Evolutionary conservation across 1,140 invertebrate genomes (phyloP).

Genomic region (Trachymyrmex cornetzi): DNA sequence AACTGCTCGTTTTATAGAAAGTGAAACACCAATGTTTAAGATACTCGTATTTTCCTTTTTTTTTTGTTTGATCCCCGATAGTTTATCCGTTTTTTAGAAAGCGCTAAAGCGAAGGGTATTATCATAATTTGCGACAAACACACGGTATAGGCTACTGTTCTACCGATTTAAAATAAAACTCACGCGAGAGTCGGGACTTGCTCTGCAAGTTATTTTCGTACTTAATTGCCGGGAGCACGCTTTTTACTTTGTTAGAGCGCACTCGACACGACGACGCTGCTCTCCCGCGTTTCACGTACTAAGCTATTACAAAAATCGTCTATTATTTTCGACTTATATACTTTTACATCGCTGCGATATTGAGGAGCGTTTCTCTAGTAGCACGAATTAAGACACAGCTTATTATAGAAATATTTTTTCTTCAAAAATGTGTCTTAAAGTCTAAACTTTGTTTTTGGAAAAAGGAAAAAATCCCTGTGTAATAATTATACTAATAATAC

Average conservation of each 20-base stretch:
- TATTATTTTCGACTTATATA: constrained; percentile 36
- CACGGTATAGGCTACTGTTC: neutral
- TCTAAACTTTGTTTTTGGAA: neutral
- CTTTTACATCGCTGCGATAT: neutral
- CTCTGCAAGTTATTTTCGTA: constrained; percentile 29
- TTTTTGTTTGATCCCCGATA: neutral
- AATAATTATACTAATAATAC: neutral
- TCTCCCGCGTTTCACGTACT: neutral
- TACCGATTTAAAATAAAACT: constrained; percentile 38
- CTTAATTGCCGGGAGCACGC: constrained; percentile 32
- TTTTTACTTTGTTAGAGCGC: constrained; percentile 16
- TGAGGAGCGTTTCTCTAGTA: neutral
- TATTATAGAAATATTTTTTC: neutral
- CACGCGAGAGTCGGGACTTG: constrained; percentile 21
- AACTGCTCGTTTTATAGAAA: constrained; percentile 54
- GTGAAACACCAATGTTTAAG: constrained; percentile 21
- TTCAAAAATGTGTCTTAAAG: neutral
- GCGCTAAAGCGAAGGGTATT: constrained; percentile 14
- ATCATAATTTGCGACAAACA: constrained; percentile 43
- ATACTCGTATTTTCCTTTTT: neutral
- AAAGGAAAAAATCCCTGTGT: neutral
- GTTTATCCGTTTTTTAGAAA: constrained; percentile 52
- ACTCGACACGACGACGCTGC: neutral
- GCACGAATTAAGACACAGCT: neutral
- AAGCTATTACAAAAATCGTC: constrained; percentile 25